Evolutionary conservation across 2,113 vertebrate genomes (phyloP).

Genomic region (Triplophysa dalaica): DNA sequence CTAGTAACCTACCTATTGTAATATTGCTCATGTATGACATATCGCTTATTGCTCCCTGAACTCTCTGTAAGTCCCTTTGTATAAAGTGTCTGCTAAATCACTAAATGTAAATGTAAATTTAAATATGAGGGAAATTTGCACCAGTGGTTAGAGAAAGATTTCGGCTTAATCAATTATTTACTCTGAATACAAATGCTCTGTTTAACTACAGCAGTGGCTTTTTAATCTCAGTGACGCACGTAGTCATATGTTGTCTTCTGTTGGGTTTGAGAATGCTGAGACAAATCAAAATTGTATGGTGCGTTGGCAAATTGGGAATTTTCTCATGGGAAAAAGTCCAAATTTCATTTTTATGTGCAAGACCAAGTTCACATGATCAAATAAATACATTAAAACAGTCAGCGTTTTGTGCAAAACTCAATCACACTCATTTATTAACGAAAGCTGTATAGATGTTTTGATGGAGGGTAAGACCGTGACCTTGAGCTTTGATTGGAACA

Average conservation of each 20-base stretch:
- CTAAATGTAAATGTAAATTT: neutral
- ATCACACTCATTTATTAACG: neutral
- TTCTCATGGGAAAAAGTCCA: neutral
- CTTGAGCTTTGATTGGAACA: neutral
- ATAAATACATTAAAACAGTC: neutral
- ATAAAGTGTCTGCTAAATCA: too few relatives aligned
- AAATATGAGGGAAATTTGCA: constrained; percentile 2
- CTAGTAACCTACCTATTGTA: too few relatives aligned
- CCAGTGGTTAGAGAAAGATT: constrained; percentile 8
- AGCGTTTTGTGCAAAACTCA: too few relatives aligned
- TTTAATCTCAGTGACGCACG: constrained; percentile 17
- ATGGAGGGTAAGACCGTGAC: neutral
- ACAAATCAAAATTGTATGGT: neutral
- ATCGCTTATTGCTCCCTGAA: too few relatives aligned
- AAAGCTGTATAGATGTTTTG: constrained; percentile 4
- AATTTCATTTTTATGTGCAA: neutral
- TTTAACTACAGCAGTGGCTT: neutral
- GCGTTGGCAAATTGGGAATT: neutral
- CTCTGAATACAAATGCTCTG: constrained; percentile 16
- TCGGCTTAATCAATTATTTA: constrained; percentile 21
- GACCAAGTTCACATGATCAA: neutral
- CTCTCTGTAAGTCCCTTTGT: too few relatives aligned
- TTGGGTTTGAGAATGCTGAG: neutral
- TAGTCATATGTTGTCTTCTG: constrained; percentile 22
- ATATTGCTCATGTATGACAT: too few relatives aligned